These are phyloP conservation scores for Prionace glauca DNA, from an alignment of 2,797 vertebrate species.

Conservation along the genomic window DNA sequence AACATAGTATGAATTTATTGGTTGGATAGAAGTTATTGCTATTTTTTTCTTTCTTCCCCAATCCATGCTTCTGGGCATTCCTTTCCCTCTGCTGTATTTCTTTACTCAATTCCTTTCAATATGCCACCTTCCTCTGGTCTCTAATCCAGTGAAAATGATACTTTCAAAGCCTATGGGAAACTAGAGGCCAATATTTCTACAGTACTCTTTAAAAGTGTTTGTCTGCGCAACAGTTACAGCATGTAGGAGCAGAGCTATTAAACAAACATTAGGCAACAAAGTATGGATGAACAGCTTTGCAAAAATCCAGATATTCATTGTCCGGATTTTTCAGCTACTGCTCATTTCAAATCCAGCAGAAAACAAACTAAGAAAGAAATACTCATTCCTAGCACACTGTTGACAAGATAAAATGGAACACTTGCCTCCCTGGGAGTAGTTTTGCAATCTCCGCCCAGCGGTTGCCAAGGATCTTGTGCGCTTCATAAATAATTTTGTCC, in stretches of 20 bases:
- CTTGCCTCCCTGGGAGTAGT: slow-evolving; percentile 86
- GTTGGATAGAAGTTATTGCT: neutral
- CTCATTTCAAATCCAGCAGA: neutral
- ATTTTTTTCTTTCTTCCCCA: neutral
- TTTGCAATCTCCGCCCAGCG: slow-evolving; percentile 98
- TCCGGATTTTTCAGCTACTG: neutral
- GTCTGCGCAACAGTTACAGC: neutral
- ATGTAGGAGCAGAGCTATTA: too few species aligned
- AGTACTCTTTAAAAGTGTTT: neutral
- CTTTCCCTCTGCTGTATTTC: neutral
- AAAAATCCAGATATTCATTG: neutral
- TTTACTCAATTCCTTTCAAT: neutral
- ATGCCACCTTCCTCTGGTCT: neutral
- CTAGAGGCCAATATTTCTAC: neutral
- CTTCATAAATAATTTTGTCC: slow-evolving; percentile 90
- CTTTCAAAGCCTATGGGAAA: neutral
- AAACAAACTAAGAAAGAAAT: neutral
- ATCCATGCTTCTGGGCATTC: neutral
- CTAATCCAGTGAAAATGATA: neutral
- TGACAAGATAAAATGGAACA: neutral
- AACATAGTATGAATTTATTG: neutral
- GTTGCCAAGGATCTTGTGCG: slow-evolving; percentile 86
- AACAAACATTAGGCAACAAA: neutral
- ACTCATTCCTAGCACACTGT: neutral
- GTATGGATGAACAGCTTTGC: neutral